These are phyloP conservation scores for Dryobotodes eremita DNA, from an alignment of 2,888 invertebrate genomes.

Conservation along the genomic window DNA sequence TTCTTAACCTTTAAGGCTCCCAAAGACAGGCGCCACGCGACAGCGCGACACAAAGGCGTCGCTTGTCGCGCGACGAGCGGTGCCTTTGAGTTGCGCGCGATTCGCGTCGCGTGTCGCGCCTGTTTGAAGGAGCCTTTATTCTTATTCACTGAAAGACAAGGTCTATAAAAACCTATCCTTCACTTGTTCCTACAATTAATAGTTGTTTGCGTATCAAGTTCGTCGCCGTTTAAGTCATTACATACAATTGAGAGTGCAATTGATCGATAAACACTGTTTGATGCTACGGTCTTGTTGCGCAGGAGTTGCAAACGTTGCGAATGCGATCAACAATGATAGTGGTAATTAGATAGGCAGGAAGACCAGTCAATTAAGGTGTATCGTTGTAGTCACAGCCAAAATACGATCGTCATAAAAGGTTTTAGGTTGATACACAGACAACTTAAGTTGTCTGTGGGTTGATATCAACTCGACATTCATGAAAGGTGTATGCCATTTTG, in stretches of 20 bases:
- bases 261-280: slow-evolving; percentile 54
- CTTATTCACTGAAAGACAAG: slow-evolving; percentile 19
- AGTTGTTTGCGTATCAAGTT: slow-evolving; percentile 53
- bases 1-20: background rate
- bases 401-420: background rate
- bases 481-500: background rate
- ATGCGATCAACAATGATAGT: slow-evolving; percentile 24
- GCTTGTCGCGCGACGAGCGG: too few species aligned
- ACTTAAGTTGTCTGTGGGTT: too few species aligned
- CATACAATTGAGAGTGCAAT: slow-evolving; percentile 46
- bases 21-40: too few species aligned
- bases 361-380: slow-evolving; percentile 1
- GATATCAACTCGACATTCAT: background rate
- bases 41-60: too few species aligned
- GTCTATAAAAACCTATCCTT: slow-evolving; percentile 49
- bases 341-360: slow-evolving; percentile 9
- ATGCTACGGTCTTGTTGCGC: slow-evolving; percentile 25
- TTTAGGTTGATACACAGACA: too few species aligned
- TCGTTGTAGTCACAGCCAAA: background rate
- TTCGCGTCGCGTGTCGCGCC: too few species aligned
- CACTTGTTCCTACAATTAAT: slow-evolving; percentile 56
- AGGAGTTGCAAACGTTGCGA: slow-evolving; percentile 27
- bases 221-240: slow-evolving; percentile 38
- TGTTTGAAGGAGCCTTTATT: too few species aligned
- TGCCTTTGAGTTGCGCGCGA: too few species aligned